Evolutionary conservation across 2,888 invertebrate genomes (phyloP), one percentile per base, ranked within the genome.

Genomic region (Leucozona laternaria): DNA sequence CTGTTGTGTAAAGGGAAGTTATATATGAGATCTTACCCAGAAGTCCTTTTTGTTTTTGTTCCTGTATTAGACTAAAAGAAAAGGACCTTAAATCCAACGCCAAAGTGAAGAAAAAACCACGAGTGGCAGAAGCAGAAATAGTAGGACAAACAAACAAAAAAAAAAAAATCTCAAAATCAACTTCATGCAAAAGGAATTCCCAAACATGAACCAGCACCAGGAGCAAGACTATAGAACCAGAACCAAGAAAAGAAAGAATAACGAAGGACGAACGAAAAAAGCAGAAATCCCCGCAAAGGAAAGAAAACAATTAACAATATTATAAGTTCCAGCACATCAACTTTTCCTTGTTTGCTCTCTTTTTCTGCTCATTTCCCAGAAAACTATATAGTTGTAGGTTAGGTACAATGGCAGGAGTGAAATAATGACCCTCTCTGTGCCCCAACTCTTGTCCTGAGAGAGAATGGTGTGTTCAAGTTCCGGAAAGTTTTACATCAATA

Each of bases 301-400:
- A 78, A 60, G 81, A 85, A 86, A 86, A 86, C 82, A 82, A 86
- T 86, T 86, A 86, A 86, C 86, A 86, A 79, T 79, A 79, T 86
- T 82, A 86, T 82, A 82, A 86, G 78, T 86, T 79, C 75, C 78
- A 79, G 82, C 58, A 82, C 81, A 86, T 86, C 86, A 82, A 82
- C 57, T 66, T 64, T 48, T 58, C 50, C 71, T 71, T 79, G 83
- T 83, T 79, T 75, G 75, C 64, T 71, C 60, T 22, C 55, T 73
- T 62, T 48, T 66, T 64, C 72, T 17, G 64, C 71, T 37, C 50
- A 53, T 43, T 62, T 40, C 31, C 20, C 68, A 66, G 31, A 48
- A 66, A 25, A 60, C 37, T 37, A 58, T 28, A n/a, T 22, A 40
- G 17, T 1, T 0, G 15, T n/a, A n/a, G n/a, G n/a, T n/a, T 43